Base-by-base conservation (phyloP, 35 echinoderm and acorn worm species). In the Apostichopus californicus region DNA sequence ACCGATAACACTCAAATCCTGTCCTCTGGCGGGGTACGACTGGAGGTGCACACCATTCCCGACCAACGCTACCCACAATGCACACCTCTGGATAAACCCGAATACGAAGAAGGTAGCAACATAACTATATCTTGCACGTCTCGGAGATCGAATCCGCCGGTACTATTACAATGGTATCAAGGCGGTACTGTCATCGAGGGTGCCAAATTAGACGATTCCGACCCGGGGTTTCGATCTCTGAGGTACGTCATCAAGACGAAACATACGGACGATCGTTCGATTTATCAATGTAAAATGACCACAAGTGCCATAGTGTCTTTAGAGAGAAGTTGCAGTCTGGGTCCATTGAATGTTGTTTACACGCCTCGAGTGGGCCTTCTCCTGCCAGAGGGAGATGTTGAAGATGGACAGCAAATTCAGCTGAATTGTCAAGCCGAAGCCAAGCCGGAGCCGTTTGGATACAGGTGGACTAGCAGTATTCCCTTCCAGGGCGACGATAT, bases 221-320 rank as follows among this genome's bases (percentile, higher is more conserved):
- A 71, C 10, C 87, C 77, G 4, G 95, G 93, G 57, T 94, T 83
- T 77, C 93, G 95, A 8, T 83, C 75, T 18, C 66, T 97, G 18
- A 83, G 90, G 70, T 94, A 97, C 79, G 63, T 73, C 5, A 93
- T 97, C 9, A 77, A 12, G 2, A 71, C 89, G 6, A 83, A 83
- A 9, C 56, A 91, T 18, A 81, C 56, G 23, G 79, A 95, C 17
- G 70, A 97, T 24, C 91, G 93, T 0, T 85, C 93, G 55, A 95
- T 92, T 60, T 97, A 93, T 64, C 93, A 97, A 80, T 97, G 95
- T 85, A 94, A 97, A 77, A 78, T 94, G 91, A 93, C 84, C 18
- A 94, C 93, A 5, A 89, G 77, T 63, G 95, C 95, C 18, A 81
- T 91, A 86, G 57, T 22, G 24, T 71, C 85, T 3, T 80, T 94